Evolutionary conservation across 2,888 invertebrate genomes (phyloP).

Genomic region (Campopleginae sp.): DNA sequence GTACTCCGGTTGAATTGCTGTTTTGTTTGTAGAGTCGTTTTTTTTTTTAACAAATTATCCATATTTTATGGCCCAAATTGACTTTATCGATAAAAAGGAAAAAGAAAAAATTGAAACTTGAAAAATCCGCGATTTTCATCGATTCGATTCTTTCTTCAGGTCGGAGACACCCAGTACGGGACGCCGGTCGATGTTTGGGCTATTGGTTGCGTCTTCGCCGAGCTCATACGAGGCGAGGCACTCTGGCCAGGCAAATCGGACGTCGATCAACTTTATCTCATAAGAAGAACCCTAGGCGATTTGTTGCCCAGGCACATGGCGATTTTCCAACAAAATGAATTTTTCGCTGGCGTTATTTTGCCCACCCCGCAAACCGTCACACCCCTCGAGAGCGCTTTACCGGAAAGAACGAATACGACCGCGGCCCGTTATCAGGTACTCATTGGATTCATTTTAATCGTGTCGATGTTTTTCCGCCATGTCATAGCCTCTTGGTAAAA

Average conservation of each 20-base stretch:
- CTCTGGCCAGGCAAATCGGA: constrained; percentile 99
- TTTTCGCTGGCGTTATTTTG: constrained; percentile 95
- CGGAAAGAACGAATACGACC: constrained; percentile 86
- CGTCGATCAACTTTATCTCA: constrained; percentile 98
- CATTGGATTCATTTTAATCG: background rate
- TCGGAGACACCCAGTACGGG: constrained; percentile 97
- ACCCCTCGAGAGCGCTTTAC: constrained; percentile 94
- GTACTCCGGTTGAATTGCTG: no score
- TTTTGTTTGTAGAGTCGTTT: no score
- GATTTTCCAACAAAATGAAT: constrained; percentile 98
- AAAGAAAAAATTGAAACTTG: background rate
- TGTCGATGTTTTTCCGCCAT: background rate
- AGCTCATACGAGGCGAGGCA: constrained; percentile 95
- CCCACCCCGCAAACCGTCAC: constrained; percentile 95
- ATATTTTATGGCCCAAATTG: no score
- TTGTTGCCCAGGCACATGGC: constrained; percentile 97
- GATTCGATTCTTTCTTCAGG: constrained; percentile 82
- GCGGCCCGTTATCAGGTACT: background rate
- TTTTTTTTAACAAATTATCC: no score
- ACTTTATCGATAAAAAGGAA: background rate
- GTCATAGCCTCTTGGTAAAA: background rate
- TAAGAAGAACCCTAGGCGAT: constrained; percentile 97
- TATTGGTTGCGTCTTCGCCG: constrained; percentile 96
- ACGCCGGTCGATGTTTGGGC: constrained; percentile 99
- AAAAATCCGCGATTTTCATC: background rate